A percentile compares a stretch with the other conserved stretches of the same genome.
Conservation (phyloP, 2,797 vertebrate species). For the Cynodonichthys magdalenae region DNA sequence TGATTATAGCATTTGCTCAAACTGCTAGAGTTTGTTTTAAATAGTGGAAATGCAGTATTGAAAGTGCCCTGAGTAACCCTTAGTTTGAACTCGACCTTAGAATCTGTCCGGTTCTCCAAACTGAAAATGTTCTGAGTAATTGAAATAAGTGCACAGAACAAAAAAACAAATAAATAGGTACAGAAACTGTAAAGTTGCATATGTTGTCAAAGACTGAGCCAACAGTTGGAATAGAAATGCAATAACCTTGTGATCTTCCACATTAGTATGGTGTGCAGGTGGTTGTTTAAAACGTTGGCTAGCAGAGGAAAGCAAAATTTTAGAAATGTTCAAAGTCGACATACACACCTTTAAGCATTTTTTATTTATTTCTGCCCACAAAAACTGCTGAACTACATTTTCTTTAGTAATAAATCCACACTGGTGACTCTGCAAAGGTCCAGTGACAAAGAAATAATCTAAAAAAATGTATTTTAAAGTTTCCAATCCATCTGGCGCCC, state of each 20-base stretch:
- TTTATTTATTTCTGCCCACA: conserved; percentile 14
- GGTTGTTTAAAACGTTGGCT: neutral
- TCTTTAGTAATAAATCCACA: neutral
- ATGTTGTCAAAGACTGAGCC: too few species aligned
- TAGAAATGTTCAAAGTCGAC: conserved; percentile 19
- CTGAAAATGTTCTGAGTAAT: too few species aligned
- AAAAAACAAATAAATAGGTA: neutral
- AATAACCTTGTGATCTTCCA: neutral
- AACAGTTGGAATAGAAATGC: neutral
- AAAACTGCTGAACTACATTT: conserved; percentile 4
- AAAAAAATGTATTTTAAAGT: conserved; percentile 12
- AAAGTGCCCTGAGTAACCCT: too few species aligned
- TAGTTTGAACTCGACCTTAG: too few species aligned
- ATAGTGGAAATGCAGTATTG: too few species aligned
- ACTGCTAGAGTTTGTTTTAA: too few species aligned
- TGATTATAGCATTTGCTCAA: too few species aligned
- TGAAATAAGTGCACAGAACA: neutral
- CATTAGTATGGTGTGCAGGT: neutral
- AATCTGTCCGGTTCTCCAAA: too few species aligned
- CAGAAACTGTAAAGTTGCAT: too few species aligned
- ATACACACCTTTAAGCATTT: conserved; percentile 37
- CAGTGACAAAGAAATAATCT: neutral
- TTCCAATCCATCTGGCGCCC: conserved; percentile 11
- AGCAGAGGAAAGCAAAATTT: conserved; percentile 28
- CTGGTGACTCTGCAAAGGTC: neutral